Conservation (phyloP, 2,888 invertebrate species). For the Pammene aurita region DNA sequence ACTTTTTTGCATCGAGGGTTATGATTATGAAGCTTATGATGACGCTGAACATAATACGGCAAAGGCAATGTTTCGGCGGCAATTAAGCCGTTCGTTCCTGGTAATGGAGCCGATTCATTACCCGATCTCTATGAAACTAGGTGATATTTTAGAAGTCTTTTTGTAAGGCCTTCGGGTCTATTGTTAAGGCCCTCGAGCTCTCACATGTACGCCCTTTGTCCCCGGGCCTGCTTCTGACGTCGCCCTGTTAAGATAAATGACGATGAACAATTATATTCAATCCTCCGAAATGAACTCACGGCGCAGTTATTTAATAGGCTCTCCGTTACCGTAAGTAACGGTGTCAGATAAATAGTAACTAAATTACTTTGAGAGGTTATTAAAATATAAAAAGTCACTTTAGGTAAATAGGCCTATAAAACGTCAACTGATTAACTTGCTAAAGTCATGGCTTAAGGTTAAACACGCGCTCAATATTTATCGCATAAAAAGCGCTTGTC, state of each 20-base stretch:
- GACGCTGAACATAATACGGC: background rate
- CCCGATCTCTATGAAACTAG: conserved; percentile 51
- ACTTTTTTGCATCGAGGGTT: too few species aligned
- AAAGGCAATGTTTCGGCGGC: conserved; percentile 21
- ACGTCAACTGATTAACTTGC: conserved; percentile 14
- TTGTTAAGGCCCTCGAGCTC: conserved; percentile 60
- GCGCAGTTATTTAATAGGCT: conserved; percentile 53
- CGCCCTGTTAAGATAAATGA: conserved; percentile 73
- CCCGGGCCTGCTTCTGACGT: conserved; percentile 67
- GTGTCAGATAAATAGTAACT: conserved; percentile 42
- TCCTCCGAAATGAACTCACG: conserved; percentile 54
- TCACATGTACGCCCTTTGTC: conserved; percentile 72
- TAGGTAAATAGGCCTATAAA: conserved; percentile 25
- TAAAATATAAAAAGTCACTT: conserved; percentile 36
- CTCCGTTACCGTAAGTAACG: conserved; percentile 44
- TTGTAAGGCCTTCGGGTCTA: conserved; percentile 55
- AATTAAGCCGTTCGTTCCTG: conserved; percentile 40
- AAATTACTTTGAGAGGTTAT: conserved; percentile 41
- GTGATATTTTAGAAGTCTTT: conserved; percentile 62
- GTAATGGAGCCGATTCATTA: conserved; percentile 57
- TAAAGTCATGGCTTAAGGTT: background rate
- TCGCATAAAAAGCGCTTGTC: background rate
- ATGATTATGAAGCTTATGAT: background rate
- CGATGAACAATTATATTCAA: conserved; percentile 70
- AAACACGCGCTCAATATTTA: conserved; percentile 1